Base-by-base conservation (phyloP, 2,888 invertebrate genomes). In the Chymomyza fuscimana region DNA sequence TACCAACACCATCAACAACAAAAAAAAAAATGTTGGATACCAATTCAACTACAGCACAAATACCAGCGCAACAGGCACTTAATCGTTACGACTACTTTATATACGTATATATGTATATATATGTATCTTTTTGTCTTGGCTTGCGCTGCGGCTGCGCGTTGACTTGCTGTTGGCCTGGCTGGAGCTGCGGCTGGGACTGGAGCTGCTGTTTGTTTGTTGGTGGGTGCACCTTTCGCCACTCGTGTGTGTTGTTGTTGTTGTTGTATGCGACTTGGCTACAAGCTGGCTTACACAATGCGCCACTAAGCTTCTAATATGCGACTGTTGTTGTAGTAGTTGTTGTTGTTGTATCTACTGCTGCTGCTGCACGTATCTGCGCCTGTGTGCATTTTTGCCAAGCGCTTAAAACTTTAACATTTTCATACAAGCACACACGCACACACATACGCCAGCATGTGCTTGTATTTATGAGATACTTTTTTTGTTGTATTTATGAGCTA, bases 201-300 rank as follows among this genome's bases (percentile, higher is more conserved):
- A 70, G 69, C 10, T 73, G 68, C 7, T 77, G 80, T 15, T 73
- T 15, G 58, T 70, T 25, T 79, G 77, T 61, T 88, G 87, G 88
- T 84, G 84, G 85, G 86, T 83, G 83, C 83, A 83, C 83, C 83
- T 83, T 88, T 83, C 83, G 83, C 83, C 88, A 88, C 86, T 88
- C 80, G 68, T 65, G 69, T 63, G 70, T 68, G 62, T 25, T 67
- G 67, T 12, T 66, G 59, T 62, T 67, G 51, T 36, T 56, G 69
- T 50, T 66, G 62, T 58, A 3, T 58, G 56, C 50, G 40, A 60
- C 40, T 77, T 65, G 67, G 73, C 74, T 63, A 32, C 56, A 65
- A 65, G 74, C 66, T 74, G 74, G 64, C 75, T 74, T 74, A 67
- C 70, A 72, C 77, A 76, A 75, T 76, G 74, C 72, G 72, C 52